Evolutionary conservation across 2,888 invertebrate species (phyloP), one percentile per base, ranked within the genome.

Genomic region (Formica aserva): DNA sequence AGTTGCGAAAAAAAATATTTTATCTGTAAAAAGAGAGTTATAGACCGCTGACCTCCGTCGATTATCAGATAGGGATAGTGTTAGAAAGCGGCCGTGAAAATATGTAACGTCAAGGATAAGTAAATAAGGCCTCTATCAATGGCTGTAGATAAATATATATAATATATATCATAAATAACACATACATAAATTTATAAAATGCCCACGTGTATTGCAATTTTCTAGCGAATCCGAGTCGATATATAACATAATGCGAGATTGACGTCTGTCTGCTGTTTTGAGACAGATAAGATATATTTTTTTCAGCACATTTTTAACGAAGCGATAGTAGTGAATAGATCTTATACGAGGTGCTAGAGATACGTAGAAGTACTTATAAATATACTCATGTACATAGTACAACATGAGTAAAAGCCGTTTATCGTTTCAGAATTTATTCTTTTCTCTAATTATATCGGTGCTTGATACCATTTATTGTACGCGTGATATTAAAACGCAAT

Each of bases 201-300:
- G 38, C 5, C 9, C 86, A 88, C 87, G 89, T 74, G 86, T 22
- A 3, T 15, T n/a, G 32, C 45, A 55, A 35, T 77, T 55, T 71
- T 48, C 26, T 6, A 41, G 22, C n/a, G 29, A 55, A 29, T 13
- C 75, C 52, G 29, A 48, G 6, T 1, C 45, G 26, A 71, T 82
- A 63, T 26, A 41, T 57, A 29, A 65, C 41, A 55, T 41, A 29
- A 57, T 6, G 38, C 18, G n/a, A 69, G 32, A 45, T 55, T 60
- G 22, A 82, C 60, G 35, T 69, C 52, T n/a, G 41, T 15, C 32
- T 35, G 26, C 38, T 29, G 55, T 9, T 1, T 29, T 63, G 15
- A 41, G 41, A 5, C 5, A 69, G 80, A 85, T 87, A 78, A 87
- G 69, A 63, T 63, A 60, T 13, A 67, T 57, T 80, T 35, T 83